A percentile compares a stretch with the other conserved stretches of the same genome.
Evolutionary conservation across 1,140 invertebrate genomes (phyloP).

Genomic region (Pachyrhynchus sulphureomaculatus): DNA sequence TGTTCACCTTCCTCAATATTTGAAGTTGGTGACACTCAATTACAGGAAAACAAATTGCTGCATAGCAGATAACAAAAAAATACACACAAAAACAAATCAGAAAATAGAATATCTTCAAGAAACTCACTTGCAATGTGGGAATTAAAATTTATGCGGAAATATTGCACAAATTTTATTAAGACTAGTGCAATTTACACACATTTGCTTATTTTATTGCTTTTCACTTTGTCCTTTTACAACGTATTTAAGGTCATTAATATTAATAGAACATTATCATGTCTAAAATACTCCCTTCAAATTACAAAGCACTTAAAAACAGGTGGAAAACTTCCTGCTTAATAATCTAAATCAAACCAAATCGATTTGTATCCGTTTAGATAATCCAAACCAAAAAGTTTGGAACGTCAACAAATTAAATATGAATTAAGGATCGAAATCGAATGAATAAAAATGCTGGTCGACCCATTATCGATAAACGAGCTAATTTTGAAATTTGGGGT

Average conservation of each 20-base stretch:
- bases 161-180: too few species aligned
- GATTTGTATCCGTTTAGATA: slow-evolving; percentile 18
- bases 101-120: too few species aligned
- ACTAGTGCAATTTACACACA: too few species aligned
- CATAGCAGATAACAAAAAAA: too few species aligned
- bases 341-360: slow-evolving; percentile 10
- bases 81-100: too few species aligned
- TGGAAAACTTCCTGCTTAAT: background rate
- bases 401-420: slow-evolving; percentile 24
- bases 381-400: slow-evolving; percentile 17
- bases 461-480: background rate
- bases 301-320: background rate
- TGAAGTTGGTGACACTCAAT: too few species aligned
- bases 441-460: slow-evolving; percentile 11
- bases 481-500: slow-evolving; percentile 9
- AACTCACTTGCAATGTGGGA: too few species aligned
- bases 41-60: too few species aligned
- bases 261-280: background rate
- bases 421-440: slow-evolving; percentile 17
- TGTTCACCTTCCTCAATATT: too few species aligned
- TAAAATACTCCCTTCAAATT: background rate
- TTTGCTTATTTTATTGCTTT: too few species aligned
- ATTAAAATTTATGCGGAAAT: too few species aligned
- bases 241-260: background rate
- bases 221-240: too few species aligned